Evolutionary conservation across 1,140 invertebrate species (phyloP).

Genomic region (Triops cancriformis): DNA sequence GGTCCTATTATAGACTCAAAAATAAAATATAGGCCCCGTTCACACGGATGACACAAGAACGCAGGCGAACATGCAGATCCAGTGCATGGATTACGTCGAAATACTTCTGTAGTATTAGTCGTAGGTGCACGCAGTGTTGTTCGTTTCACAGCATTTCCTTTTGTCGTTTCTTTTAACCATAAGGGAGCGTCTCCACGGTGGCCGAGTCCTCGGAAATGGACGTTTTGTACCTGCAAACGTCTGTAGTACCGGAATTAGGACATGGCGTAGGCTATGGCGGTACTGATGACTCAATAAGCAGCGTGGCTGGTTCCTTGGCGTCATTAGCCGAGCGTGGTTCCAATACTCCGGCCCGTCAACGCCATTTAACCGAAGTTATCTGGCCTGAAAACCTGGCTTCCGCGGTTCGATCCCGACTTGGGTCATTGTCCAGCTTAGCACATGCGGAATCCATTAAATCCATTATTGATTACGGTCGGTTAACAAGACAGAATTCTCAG

Average conservation of each 20-base stretch:
- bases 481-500: slow-evolving; percentile 18
- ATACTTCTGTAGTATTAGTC: neutral
- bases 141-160: neutral
- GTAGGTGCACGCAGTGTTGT: neutral
- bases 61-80: no score
- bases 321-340: slow-evolving; percentile 24
- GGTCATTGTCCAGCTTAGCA: slow-evolving; percentile 23
- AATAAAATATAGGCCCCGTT: no score
- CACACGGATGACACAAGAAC: no score
- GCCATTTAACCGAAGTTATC: slow-evolving; percentile 28
- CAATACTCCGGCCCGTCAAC: slow-evolving; percentile 24
- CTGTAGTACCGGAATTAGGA: slow-evolving; percentile 21
- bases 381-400: slow-evolving; percentile 23
- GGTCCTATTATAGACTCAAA: no score
- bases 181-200: neutral
- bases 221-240: slow-evolving; percentile 28
- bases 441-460: slow-evolving; percentile 27
- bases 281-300: slow-evolving; percentile 22
- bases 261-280: slow-evolving; percentile 2
- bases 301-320: slow-evolving; percentile 19
- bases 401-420: slow-evolving; percentile 23
- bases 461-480: slow-evolving; percentile 21
- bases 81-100: no score
- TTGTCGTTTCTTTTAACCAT: neutral
- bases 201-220: slow-evolving; percentile 23